Conservation (phyloP, 2,797 vertebrate genomes). For the Sebastes iracundus region DNA sequence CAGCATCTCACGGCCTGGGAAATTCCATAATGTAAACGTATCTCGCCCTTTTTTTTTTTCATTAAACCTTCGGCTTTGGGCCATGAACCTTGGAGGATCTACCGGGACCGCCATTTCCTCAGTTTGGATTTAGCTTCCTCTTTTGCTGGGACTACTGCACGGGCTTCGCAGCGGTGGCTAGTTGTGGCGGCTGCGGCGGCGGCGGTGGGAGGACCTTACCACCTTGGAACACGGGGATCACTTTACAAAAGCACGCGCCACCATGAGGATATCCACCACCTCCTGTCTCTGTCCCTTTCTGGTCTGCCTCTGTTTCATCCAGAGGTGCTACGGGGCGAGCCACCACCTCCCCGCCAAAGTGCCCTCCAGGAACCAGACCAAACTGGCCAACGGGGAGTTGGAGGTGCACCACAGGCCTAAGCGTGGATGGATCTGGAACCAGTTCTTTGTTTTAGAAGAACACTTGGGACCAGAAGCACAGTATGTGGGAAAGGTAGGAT, state of each 20-base stretch:
- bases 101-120: constrained; percentile 78
- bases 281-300: constrained; percentile 94
- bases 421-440: constrained; percentile 99
- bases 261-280: constrained; percentile 94
- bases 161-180: constrained; percentile 66
- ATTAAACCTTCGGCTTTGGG: constrained; percentile 66
- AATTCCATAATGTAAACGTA: constrained; percentile 91
- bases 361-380: constrained; percentile 91
- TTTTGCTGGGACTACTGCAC: constrained; percentile 51
- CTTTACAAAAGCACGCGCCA: constrained; percentile 73
- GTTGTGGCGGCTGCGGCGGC: constrained; percentile 50
- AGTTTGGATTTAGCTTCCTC: constrained; percentile 81
- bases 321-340: constrained; percentile 88
- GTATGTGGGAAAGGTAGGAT: constrained; percentile 95
- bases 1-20: constrained; percentile 27
- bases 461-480: constrained; percentile 97
- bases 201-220: constrained; percentile 72
- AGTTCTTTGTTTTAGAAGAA: constrained; percentile 99
- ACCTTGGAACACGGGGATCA: constrained; percentile 63
- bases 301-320: constrained; percentile 97
- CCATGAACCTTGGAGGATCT: constrained; percentile 87
- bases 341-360: constrained; percentile 84
- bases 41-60: constrained; percentile 49
- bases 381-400: constrained; percentile 88
- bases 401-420: constrained; percentile 98